Percentiles rank a stretch among this genome's conserved stretches.
Conservation (phyloP, 2,113 vertebrate genomes). For the Pseudopipra pipra region DNA sequence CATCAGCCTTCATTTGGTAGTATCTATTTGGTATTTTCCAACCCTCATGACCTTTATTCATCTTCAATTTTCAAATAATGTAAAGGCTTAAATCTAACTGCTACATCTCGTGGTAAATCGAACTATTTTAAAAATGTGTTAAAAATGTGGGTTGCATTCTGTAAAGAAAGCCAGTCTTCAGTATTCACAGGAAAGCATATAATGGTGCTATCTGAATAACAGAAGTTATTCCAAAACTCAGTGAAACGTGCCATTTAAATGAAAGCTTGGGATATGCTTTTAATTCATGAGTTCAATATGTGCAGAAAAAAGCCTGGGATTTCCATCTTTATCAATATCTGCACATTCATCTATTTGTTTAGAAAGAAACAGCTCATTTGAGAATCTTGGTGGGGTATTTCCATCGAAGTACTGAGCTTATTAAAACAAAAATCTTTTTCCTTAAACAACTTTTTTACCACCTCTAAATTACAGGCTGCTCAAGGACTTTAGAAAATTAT, state of each 20-base stretch:
- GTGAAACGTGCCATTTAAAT: not conserved
- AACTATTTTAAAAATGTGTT: not conserved
- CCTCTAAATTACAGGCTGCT: not conserved
- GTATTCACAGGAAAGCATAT: not conserved
- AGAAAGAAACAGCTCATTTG: not conserved
- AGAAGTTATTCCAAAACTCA: not conserved
- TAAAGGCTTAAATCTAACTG: not conserved
- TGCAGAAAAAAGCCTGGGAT: not conserved
- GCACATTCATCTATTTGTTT: not conserved
- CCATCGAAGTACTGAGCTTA: not conserved
- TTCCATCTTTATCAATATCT: not conserved
- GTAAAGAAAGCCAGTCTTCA: not conserved
- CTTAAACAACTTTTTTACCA: not conserved
- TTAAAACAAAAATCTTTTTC: not conserved
- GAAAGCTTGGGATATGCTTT: not conserved
- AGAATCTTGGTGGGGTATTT: not conserved
- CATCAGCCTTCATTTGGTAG: not conserved
- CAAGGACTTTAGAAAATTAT: not conserved
- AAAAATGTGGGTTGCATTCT: not conserved
- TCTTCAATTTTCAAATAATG: not conserved
- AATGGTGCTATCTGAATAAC: not conserved
- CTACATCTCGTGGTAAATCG: not conserved
- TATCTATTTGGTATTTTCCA: not conserved
- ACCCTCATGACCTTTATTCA: not conserved
- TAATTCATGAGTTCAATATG: not conserved